Percentiles rank a stretch among this genome's conserved stretches.
Evolutionary conservation across 1,140 invertebrate species (phyloP).

Genomic region (Musca vetustissima): DNA sequence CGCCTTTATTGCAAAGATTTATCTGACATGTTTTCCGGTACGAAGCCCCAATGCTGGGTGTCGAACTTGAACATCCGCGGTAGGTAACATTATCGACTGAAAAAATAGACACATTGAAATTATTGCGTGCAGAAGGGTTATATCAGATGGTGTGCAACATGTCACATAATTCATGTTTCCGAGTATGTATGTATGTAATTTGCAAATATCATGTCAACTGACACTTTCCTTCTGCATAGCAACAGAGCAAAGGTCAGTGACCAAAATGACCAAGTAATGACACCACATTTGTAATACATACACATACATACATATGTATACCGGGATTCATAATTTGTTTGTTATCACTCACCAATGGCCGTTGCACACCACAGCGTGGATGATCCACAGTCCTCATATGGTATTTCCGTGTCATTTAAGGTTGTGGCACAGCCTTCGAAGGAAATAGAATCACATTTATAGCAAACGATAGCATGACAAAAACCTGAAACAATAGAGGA

Average conservation of each 20-base stretch:
- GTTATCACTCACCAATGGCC: conserved; percentile 41
- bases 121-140: no score
- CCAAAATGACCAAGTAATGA: background rate
- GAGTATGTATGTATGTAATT: no score
- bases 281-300: no score
- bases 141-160: no score
- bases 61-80: conserved; percentile 41
- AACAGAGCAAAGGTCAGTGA: background rate
- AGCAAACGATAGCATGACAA: conserved; percentile 40
- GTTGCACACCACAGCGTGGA: conserved; percentile 39
- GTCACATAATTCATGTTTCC: no score
- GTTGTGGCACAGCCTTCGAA: conserved; percentile 46
- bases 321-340: no score
- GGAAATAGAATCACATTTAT: conserved; percentile 47
- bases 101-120: no score
- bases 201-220: no score
- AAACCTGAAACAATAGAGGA: background rate
- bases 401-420: conserved; percentile 42
- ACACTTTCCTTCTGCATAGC: no score
- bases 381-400: conserved; percentile 36
- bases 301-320: no score
- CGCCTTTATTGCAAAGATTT: conserved; percentile 44
- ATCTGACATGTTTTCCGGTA: conserved; percentile 38
- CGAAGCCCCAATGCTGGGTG: conserved; percentile 34
- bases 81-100: conserved; percentile 45